Base-by-base conservation (phyloP, 2,888 invertebrate genomes). In the Agriopis leucophaearia region DNA sequence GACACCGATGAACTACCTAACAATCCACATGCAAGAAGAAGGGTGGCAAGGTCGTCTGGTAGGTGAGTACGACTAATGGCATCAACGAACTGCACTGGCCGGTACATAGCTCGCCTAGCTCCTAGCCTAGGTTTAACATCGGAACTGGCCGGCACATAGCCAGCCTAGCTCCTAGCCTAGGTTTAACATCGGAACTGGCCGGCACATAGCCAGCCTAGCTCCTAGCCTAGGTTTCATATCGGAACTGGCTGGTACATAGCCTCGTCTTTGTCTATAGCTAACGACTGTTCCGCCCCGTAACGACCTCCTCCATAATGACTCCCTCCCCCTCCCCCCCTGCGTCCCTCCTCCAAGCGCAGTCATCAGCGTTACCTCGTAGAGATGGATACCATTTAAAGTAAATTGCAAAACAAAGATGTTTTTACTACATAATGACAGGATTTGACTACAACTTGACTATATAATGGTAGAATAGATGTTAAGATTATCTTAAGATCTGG, bases 251-350 rank as follows among this genome's bases (percentile, higher is more conserved):
- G 87, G 88, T 80, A 88, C 81, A 90, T 89, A 84, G 83, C 83
- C 72, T 72, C 72, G 80, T 83, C 91, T 89, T 91, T 92, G 91
- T 92, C 87, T 91, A 78, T 84, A 82, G 82, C 81, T 90, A 90
- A 91, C 90, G 91, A 88, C 80, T 80, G 87, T 88, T 92, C 92
- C 92, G 89, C 86, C 81, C 85, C 75, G 84, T 91, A 91, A 92
- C 82, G 92, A 92, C 79, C 85, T 84, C 86, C 85, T 81, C 83
- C 83, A 83, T 90, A 90, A 91, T 88, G 90, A 88, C 82, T 66
- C 76, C 81, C 78, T 66, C 63, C 64, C 64, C 54, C 60, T 67
- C 67, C 54, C 60, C 67, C 67, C 45, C 56, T 8, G n/a, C 51
- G 15, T 67, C 40, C 47, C 58, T 13, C 40, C 54, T 38, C 69